Evolutionary conservation across 2,888 invertebrate species (phyloP).

Genomic region (Netelia melanura): DNA sequence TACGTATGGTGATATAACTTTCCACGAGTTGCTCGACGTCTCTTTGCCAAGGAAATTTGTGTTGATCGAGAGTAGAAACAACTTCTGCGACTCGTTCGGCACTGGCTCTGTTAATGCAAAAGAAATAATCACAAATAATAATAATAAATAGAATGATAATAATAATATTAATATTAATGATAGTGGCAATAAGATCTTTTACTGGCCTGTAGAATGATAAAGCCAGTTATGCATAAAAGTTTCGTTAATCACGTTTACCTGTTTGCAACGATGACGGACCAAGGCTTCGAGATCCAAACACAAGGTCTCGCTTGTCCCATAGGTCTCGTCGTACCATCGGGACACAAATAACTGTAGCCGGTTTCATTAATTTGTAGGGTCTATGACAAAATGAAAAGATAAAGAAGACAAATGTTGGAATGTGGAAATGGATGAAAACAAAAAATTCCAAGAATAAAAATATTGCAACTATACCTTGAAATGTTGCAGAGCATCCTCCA

Average conservation of each 20-base stretch:
- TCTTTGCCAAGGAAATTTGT: constrained; percentile 86
- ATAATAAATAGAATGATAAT: too few species aligned
- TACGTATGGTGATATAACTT: constrained; percentile 85
- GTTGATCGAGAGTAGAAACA: constrained; percentile 84
- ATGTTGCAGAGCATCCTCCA: constrained; percentile 89
- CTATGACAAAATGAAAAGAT: constrained; percentile 39
- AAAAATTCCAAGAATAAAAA: constrained; percentile 59
- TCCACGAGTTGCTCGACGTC: constrained; percentile 88
- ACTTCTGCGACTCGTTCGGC: constrained; percentile 86
- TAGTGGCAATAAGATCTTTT: too few species aligned
- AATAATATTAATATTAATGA: too few species aligned
- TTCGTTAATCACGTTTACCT: constrained; percentile 81
- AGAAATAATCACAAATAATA: background rate
- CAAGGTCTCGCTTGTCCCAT: constrained; percentile 88
- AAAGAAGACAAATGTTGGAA: background rate
- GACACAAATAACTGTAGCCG: constrained; percentile 91
- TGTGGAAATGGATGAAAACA: constrained; percentile 6
- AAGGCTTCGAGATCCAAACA: constrained; percentile 92
- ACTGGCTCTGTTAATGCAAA: constrained; percentile 80
- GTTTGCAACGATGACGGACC: constrained; percentile 90
- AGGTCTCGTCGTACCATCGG: constrained; percentile 89
- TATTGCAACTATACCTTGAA: constrained; percentile 86
- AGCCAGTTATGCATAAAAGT: constrained; percentile 12
- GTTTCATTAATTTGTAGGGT: constrained; percentile 70
- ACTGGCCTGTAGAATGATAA: constrained; percentile 1